Evolutionary conservation across 64 coral and sea anemone genomes (phyloP), one percentile per base, ranked within the genome.

Genomic region (Montipora capricornis): DNA sequence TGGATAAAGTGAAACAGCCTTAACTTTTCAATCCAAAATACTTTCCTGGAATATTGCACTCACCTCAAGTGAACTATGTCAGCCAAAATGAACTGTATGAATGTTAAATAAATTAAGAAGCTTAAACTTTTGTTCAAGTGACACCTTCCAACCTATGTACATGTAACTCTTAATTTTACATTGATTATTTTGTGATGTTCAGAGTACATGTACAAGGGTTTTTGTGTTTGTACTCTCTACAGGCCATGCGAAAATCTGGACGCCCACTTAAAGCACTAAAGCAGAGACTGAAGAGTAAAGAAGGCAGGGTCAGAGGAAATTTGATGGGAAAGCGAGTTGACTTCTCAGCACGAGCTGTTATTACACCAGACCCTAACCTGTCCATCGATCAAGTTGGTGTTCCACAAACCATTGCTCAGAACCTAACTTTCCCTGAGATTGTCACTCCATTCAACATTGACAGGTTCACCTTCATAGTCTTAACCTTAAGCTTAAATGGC

Each of bases 211-310:
- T 26, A 26, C 24, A 26, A 26, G 24, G 24, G 24, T 26, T 26
- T 26, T 22, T 16, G n/a, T 71, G 4, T 71, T 20, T 5, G 2
- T 4, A 47, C 45, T 47, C 76, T 66, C 19, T 13, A 80, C 74
- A 99, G 98, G 98, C 98, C 79, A 99, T 99, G 98, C 98, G 96
- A 80, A 99, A 99, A 88, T 99, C 98, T 68, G 98, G 98, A 6
- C 95, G 98, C 5, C 98, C 98, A 80, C 47, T 99, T 51, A 99
- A 99, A 79, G 96, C 98, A 70, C 80, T 99, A 9, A 99, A 99
- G 60, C 98, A 99, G 88, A 89, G 98, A 92, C 76, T 99, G 24
- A 99, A 99, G 84, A 99, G 98, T 80, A 99, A 99, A 86, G 98
- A 99, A 76, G 98, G 98, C n/a, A 92, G 98, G 87, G 94, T 99